A percentile compares a stretch with the other conserved stretches of the same genome.
Conservation (phyloP, 2,797 vertebrate species). For the Myotis findleyi region DNA sequence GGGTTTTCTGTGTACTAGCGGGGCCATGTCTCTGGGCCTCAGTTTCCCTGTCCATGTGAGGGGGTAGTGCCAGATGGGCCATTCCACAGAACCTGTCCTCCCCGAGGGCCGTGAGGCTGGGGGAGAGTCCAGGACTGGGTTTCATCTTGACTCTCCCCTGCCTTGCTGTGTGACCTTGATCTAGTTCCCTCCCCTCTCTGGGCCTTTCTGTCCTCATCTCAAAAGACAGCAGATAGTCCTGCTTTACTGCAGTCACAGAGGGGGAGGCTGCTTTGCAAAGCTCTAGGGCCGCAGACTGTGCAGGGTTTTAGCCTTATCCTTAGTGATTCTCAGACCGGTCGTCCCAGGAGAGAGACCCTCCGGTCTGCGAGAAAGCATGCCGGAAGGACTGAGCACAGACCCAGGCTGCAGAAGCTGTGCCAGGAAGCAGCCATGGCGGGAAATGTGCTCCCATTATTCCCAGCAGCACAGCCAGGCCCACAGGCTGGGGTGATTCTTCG, state of each 20-base stretch:
- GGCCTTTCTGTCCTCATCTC: background rate
- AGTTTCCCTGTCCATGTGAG: background rate
- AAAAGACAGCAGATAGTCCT: background rate
- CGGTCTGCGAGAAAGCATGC: background rate
- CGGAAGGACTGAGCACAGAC: accelerated
- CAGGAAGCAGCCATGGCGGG: background rate
- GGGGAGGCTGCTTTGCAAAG: background rate
- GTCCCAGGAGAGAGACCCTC: background rate
- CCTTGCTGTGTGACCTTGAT: slow-evolving; percentile 10
- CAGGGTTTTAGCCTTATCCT: background rate
- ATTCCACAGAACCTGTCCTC: background rate
- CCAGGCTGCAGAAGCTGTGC: background rate
- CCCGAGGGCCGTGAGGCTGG: background rate
- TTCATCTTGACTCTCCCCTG: background rate
- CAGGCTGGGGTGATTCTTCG: background rate
- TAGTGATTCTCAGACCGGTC: background rate
- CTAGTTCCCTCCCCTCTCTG: background rate
- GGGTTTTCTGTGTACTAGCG: background rate
- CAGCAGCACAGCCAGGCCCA: background rate
- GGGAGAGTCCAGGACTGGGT: no score
- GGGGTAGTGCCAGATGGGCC: background rate
- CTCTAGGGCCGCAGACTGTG: background rate
- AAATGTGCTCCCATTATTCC: background rate
- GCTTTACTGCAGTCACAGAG: background rate
- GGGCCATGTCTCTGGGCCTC: background rate